Conservation (phyloP, 1,140 invertebrate genomes). For the Apis florea region DNA sequence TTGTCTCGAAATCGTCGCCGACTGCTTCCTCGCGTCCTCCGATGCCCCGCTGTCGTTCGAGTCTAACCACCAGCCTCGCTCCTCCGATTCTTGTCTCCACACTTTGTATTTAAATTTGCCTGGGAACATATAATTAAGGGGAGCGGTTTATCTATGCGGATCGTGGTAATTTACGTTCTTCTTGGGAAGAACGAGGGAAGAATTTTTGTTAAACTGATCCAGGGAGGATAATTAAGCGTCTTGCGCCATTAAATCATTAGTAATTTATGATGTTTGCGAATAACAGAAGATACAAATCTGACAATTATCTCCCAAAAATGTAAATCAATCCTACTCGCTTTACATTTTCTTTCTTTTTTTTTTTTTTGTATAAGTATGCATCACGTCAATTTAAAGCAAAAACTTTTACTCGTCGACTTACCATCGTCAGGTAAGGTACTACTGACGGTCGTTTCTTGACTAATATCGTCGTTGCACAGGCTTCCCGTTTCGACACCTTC, state of each 20-base stretch:
- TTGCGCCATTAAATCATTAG: not conserved
- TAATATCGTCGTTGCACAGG: constrained; percentile 73
- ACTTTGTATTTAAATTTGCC: constrained; percentile 77
- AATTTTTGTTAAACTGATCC: not conserved
- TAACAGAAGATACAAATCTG: not conserved
- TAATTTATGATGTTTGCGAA: not conserved
- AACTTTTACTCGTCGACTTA: constrained; percentile 47
- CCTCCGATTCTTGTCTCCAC: constrained; percentile 76
- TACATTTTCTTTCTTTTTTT: no score
- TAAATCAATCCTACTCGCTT: no score
- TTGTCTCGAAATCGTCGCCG: constrained; percentile 50
- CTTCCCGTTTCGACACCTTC: constrained; percentile 81
- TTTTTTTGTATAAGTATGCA: not conserved
- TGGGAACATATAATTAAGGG: constrained; percentile 50
- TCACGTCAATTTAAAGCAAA: no score
- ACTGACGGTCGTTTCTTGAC: constrained; percentile 78
- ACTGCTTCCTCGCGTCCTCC: constrained; percentile 54
- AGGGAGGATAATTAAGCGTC: not conserved
- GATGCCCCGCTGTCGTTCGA: constrained; percentile 65
- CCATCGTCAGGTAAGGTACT: constrained; percentile 78
- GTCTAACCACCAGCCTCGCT: constrained; percentile 76
- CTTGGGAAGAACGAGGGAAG: not conserved
- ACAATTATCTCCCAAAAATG: no score
- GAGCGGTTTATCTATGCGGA: not conserved
- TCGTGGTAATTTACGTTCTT: not conserved